A percentile compares a stretch with the other conserved stretches of the same genome.
phyloP scores from a whole-genome alignment of 2,888 invertebrate genomes.

The Sycophila texana region DNA sequence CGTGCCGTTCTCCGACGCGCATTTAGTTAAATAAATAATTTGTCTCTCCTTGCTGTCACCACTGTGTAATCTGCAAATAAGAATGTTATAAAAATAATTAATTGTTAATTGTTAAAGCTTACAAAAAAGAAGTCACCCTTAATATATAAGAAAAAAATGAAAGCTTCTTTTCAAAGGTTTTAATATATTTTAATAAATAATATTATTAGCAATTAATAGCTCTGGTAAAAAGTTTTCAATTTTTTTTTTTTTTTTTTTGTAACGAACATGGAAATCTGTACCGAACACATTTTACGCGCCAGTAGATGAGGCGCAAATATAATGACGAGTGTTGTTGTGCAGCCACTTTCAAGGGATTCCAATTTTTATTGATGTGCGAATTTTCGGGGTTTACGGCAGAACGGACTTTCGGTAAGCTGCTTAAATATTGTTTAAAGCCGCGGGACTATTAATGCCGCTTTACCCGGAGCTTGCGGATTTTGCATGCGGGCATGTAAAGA shows the following conservation, averaged over 20 bases:
- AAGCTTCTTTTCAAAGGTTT: too few species aligned
- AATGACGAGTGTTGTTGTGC: neutral
- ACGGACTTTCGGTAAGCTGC: constrained; percentile 28
- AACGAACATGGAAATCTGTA: neutral
- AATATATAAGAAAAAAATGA: too few species aligned
- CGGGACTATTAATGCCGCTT: constrained; percentile 33
- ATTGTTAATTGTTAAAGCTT: too few species aligned
- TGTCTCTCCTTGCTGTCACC: too few species aligned
- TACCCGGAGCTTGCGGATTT: constrained; percentile 28
- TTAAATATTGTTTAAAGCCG: constrained; percentile 48
- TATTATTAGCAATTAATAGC: too few species aligned
- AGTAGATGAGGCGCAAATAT: neutral
- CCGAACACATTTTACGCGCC: neutral
- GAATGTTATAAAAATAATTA: too few species aligned
- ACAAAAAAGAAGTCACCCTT: too few species aligned
- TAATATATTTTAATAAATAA: too few species aligned
- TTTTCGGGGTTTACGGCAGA: neutral
- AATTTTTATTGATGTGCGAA: constrained; percentile 3
- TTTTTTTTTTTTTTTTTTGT: too few species aligned
- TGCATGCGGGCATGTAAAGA: constrained; percentile 30
- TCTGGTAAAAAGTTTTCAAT: too few species aligned
- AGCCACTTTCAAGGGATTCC: neutral
- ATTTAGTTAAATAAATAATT: too few species aligned
- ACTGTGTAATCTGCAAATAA: too few species aligned
- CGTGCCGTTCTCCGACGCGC: neutral